These are phyloP conservation scores for Bucco capensis DNA, from an alignment of 2,113 vertebrate genomes.

Conservation along the genomic window DNA sequence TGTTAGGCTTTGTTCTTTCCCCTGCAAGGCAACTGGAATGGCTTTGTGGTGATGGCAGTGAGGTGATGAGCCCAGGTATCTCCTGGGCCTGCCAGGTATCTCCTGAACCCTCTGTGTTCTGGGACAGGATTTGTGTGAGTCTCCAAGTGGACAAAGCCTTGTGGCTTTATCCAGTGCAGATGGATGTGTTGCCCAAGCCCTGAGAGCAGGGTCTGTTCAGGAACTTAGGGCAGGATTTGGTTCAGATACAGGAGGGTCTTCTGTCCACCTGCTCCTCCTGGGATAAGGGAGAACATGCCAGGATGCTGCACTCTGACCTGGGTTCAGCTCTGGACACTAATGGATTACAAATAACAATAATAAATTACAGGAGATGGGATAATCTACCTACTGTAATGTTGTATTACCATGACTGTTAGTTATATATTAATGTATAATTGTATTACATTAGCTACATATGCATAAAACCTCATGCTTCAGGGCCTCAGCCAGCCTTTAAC, in stretches of 20 bases:
- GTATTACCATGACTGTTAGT: constrained; percentile 59
- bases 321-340: constrained; percentile 54
- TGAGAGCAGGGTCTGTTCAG: not conserved
- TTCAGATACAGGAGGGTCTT: not conserved
- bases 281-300: not conserved
- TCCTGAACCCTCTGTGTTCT: not conserved
- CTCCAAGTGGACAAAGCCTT: not conserved
- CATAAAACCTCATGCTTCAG: constrained; percentile 29
- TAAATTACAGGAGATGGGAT: constrained; percentile 67
- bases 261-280: not conserved
- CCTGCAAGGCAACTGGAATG: not conserved
- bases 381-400: constrained; percentile 66
- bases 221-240: not conserved
- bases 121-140: not conserved
- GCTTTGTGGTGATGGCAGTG: not conserved
- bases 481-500: constrained; percentile 43
- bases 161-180: not conserved
- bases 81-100: not conserved
- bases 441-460: constrained; percentile 57
- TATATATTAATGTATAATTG: constrained; percentile 67
- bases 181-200: not conserved
- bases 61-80: not conserved
- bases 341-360: constrained; percentile 62
- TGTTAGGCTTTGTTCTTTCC: constrained; percentile 65
- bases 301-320: constrained; percentile 47